phyloP scores from a whole-genome alignment of 2,113 vertebrate species.

The Daboia siamensis region DNA sequence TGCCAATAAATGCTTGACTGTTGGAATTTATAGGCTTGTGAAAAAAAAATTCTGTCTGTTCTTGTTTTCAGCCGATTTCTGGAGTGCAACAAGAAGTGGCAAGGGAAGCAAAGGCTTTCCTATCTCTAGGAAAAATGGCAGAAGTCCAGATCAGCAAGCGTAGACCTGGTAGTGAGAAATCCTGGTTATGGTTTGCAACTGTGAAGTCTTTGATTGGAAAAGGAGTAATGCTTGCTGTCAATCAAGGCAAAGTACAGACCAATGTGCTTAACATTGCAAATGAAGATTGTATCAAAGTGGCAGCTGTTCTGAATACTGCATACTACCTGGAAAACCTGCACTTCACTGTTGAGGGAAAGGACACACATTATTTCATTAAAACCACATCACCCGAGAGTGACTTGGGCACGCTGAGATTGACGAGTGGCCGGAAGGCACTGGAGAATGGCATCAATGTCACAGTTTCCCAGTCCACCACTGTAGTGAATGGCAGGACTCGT shows the following conservation, averaged over 20 bases:
- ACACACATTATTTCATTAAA: conserved; percentile 98
- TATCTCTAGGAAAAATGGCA: conserved; percentile 90
- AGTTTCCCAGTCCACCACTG: conserved; percentile 93
- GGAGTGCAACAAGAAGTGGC: conserved; percentile 95
- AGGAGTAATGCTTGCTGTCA: conserved; percentile 94
- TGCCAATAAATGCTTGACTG: conserved; percentile 49
- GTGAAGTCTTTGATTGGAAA: conserved; percentile 92
- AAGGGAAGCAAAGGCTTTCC: conserved; percentile 88
- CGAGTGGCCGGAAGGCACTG: conserved; percentile 89
- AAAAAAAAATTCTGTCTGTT: conserved; percentile 69
- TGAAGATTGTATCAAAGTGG: conserved; percentile 97
- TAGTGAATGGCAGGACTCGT: conserved; percentile 92
- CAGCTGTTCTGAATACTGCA: conserved; percentile 92
- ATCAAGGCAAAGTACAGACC: conserved; percentile 91
- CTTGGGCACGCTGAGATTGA: conserved; percentile 88
- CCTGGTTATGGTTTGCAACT: conserved; percentile 96
- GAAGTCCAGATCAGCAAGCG: conserved; percentile 83
- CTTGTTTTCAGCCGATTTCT: conserved; percentile 86
- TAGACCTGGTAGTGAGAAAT: conserved; percentile 77
- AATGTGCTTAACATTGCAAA: conserved; percentile 92
- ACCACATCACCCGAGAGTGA: conserved; percentile 88
- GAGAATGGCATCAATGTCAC: conserved; percentile 97
- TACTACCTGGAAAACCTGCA: conserved; percentile 96
- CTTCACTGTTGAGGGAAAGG: conserved; percentile 90
- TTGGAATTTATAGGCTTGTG: conserved; percentile 40